These are phyloP conservation scores for Phocoena sinus DNA, from an alignment of 2,113 vertebrate species.

Conservation along the genomic window DNA sequence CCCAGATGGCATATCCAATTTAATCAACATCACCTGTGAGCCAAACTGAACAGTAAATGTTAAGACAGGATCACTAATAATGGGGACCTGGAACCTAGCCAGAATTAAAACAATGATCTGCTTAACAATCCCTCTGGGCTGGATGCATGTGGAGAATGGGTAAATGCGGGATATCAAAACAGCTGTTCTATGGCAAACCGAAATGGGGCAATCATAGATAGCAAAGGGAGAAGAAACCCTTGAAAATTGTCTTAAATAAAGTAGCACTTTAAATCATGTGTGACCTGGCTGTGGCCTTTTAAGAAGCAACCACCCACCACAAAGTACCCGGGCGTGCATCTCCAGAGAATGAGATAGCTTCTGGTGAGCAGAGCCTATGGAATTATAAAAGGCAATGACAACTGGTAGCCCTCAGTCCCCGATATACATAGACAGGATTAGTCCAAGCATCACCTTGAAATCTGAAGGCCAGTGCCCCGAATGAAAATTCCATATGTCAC, in stretches of 20 bases:
- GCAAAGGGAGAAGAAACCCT: slow-evolving; percentile 68
- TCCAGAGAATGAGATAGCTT: background rate
- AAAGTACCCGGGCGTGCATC: background rate
- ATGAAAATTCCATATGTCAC: background rate
- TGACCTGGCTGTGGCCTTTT: slow-evolving; percentile 70
- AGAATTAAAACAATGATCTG: slow-evolving; percentile 76
- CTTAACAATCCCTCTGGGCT: slow-evolving; percentile 76
- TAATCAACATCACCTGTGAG: slow-evolving; percentile 77
- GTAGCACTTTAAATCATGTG: slow-evolving; percentile 65
- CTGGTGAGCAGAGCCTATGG: background rate
- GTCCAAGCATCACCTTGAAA: background rate
- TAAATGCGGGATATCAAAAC: slow-evolving; percentile 75
- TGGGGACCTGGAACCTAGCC: slow-evolving; percentile 74
- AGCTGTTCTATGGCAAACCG: slow-evolving; percentile 73
- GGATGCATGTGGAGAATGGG: slow-evolving; percentile 72
- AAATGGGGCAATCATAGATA: slow-evolving; percentile 72
- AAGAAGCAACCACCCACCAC: background rate
- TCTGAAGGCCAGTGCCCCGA: background rate
- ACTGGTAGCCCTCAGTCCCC: background rate
- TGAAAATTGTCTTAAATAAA: slow-evolving; percentile 73
- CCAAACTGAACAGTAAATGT: slow-evolving; percentile 76
- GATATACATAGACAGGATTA: background rate
- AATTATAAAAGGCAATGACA: background rate
- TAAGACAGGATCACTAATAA: slow-evolving; percentile 77
- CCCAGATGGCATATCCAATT: slow-evolving; percentile 73